Evolutionary conservation across 2,888 invertebrate species (phyloP), one percentile per base, ranked within the genome.

Genomic region (Syritta pipiens): DNA sequence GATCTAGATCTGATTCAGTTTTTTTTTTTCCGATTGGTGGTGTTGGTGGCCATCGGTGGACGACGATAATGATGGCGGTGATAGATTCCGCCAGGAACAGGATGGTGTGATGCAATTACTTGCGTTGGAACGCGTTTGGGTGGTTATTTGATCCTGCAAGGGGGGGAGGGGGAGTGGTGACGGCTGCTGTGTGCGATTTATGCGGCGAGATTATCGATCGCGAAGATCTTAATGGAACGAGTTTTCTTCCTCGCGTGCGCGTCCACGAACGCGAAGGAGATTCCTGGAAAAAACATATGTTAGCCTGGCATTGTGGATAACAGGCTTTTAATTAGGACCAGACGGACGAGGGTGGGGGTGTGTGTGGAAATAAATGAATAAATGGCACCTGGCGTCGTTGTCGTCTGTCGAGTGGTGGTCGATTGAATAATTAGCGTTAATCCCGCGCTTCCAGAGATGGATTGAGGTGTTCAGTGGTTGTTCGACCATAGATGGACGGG

Each of bases 61-160:
- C n/a, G n/a, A n/a, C n/a, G n/a, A n/a, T n/a, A n/a, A n/a, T 46
- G 30, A 79, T 55, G 74, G 62, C 62, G 67, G 72, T 74, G 79
- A 79, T 79, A 79, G 79, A 79, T 79, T 74, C 74, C 42, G 35
- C 26, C 40, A n/a, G 28, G 32, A 79, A 74, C 74, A 62, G 74
- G 79, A 67, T 62, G 67, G 79, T 79, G 74, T 79, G 74, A 79
- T 79, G 79, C 79, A 79, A 79, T 79, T 79, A 74, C 72, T 77
- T 72, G 76, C 63, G 59, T 53, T 77, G 59, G 42, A 77, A 72
- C 76, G 76, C 72, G 72, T 77, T 72, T 72, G 72, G 63, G 48
- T 69, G 55, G 57, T 62, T 77, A 60, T 65, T 59, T 35, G 72
- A 65, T 59, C 71, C 40, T 71, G 19, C 44, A 42, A 30, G 60